Evolutionary conservation across 2,888 invertebrate genomes (phyloP).

Genomic region (Idaea dimidiata): DNA sequence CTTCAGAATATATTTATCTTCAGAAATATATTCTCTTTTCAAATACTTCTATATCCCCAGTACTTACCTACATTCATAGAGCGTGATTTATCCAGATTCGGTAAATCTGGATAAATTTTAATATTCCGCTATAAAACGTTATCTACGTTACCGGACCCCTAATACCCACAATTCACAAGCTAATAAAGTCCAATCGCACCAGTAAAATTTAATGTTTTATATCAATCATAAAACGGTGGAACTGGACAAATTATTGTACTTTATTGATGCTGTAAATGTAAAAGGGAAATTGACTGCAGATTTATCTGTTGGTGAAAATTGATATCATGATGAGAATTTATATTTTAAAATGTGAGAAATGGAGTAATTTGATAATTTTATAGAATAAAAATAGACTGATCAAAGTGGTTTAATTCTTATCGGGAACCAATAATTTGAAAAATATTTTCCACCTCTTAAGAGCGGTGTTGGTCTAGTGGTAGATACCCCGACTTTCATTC

Average conservation of each 20-base stretch:
- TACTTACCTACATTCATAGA: too few relatives aligned
- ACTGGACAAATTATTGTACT: slow-evolving; percentile 13
- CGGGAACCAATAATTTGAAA: too few relatives aligned
- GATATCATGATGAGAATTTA: too few relatives aligned
- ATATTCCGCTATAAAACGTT: not conserved
- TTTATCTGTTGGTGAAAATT: not conserved
- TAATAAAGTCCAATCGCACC: slow-evolving; percentile 10
- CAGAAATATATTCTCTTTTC: too few relatives aligned
- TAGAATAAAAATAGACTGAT: not conserved
- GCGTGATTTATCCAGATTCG: not conserved
- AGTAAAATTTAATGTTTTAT: slow-evolving; percentile 14
- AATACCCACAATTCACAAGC: slow-evolving; percentile 7
- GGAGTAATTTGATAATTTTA: not conserved
- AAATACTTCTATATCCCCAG: too few relatives aligned
- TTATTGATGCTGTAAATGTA: not conserved
- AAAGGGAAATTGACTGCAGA: not conserved
- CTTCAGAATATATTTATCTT: too few relatives aligned
- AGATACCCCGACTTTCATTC: too few relatives aligned
- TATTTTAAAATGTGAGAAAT: not conserved
- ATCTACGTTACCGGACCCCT: not conserved
- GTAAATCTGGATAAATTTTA: not conserved
- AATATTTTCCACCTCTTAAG: too few relatives aligned
- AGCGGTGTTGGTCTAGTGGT: too few relatives aligned
- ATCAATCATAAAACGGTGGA: slow-evolving; percentile 17
- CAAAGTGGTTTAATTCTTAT: too few relatives aligned